Percentiles rank a stretch among this genome's conserved stretches.
phyloP scores from a whole-genome alignment of 1,140 invertebrate genomes.

The Parapsyche elsis region DNA sequence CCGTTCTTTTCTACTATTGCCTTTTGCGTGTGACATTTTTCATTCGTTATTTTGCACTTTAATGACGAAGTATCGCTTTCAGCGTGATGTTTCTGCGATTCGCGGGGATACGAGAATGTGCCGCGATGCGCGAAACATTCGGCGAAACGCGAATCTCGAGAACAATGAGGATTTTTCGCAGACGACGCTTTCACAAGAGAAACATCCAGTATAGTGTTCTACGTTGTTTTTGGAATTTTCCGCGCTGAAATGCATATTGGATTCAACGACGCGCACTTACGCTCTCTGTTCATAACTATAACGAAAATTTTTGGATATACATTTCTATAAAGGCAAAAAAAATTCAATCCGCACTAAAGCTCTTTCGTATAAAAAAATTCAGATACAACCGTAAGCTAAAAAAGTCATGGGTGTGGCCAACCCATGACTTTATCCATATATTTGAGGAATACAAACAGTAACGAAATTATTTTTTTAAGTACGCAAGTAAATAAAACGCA shows the following conservation, averaged over 20 bases:
- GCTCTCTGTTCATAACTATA: not conserved
- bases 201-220: not conserved
- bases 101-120: not conserved
- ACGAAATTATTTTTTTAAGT: too few relatives aligned
- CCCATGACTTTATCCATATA: too few relatives aligned
- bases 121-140: slow-evolving; percentile 2
- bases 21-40: not conserved
- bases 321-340: not conserved
- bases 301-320: not conserved
- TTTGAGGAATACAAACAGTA: too few relatives aligned
- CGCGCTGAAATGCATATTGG: not conserved
- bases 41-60: not conserved
- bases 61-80: not conserved
- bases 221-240: not conserved
- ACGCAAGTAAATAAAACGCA: too few relatives aligned
- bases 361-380: too few relatives aligned
- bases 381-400: too few relatives aligned
- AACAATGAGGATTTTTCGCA: not conserved
- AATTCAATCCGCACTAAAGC: not conserved
- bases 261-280: not conserved
- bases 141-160: slow-evolving; percentile 9
- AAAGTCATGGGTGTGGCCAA: too few relatives aligned
- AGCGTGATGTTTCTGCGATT: not conserved
- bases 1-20: not conserved
- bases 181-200: too few relatives aligned